Evolutionary conservation across 2,888 invertebrate genomes (phyloP).

Genomic region (Junonia oenone): DNA sequence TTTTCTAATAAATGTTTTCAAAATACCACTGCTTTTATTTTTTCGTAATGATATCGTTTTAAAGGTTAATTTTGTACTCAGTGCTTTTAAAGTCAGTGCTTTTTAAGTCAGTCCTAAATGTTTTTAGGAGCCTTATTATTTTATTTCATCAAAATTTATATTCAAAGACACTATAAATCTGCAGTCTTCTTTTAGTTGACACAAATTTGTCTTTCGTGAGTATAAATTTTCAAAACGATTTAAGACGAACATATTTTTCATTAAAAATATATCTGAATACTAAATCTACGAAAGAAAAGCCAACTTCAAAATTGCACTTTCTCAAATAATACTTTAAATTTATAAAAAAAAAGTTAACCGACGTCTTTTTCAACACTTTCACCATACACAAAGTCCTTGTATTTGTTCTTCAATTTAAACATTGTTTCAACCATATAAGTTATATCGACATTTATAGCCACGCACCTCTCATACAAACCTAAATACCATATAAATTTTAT

Average conservation of each 20-base stretch:
- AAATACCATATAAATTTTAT: conserved; percentile 40
- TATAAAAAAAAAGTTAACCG: neutral
- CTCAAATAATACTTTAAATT: neutral
- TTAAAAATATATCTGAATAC: too few relatives aligned
- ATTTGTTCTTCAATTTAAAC: conserved; percentile 24
- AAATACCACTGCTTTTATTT: neutral
- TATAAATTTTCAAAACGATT: too few relatives aligned
- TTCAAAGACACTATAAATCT: too few relatives aligned
- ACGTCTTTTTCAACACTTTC: neutral
- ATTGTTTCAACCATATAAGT: conserved; percentile 33
- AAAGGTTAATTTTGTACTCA: neutral
- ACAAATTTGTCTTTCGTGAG: too few relatives aligned
- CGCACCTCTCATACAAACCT: conserved; percentile 40
- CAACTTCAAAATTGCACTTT: too few relatives aligned
- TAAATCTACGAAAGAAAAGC: too few relatives aligned
- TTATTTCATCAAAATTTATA: too few relatives aligned
- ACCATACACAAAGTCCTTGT: neutral
- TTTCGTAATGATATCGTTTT: neutral
- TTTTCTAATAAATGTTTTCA: conserved; percentile 19
- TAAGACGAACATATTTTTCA: too few relatives aligned
- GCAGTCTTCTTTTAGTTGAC: too few relatives aligned
- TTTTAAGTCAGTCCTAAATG: too few relatives aligned
- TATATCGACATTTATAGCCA: conserved; percentile 38
- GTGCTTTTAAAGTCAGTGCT: too few relatives aligned
- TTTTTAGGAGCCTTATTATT: too few relatives aligned